phyloP scores from a whole-genome alignment of 2,797 vertebrate species.

The Pangasius krempfi region DNA sequence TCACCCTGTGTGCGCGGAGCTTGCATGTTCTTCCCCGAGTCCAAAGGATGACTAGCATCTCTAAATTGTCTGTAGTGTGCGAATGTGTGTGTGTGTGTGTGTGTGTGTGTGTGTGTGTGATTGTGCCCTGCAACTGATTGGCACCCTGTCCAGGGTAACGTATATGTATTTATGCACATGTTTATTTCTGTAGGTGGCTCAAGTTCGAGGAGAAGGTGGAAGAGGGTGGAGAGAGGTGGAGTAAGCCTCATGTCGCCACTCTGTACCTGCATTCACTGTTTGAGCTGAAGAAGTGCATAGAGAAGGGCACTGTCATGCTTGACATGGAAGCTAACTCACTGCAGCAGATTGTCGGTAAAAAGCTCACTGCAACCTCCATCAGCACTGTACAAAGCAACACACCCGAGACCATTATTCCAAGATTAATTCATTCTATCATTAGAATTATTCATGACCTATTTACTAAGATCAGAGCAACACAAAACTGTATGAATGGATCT shows the following conservation, averaged over 20 bases:
- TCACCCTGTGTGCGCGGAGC: too few species aligned
- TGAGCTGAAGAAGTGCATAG: constrained; percentile 89
- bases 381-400: neutral
- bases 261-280: constrained; percentile 87
- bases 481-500: neutral
- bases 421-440: neutral
- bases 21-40: too few species aligned
- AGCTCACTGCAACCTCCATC: neutral
- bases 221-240: constrained; percentile 95
- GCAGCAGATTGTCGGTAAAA: constrained; percentile 90
- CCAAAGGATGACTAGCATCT: too few species aligned
- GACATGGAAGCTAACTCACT: constrained; percentile 90
- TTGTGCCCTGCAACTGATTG: too few species aligned
- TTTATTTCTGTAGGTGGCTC: constrained; percentile 83
- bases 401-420: neutral
- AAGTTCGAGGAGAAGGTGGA: constrained; percentile 99
- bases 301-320: constrained; percentile 91
- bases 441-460: neutral
- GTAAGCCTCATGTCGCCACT: constrained; percentile 92
- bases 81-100: too few species aligned
- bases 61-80: too few species aligned
- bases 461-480: neutral
- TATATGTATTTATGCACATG: neutral
- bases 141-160: too few species aligned
- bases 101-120: too few species aligned